Conservation (phyloP, 2,113 vertebrate genomes). For the Marcusenius ussheri region DNA sequence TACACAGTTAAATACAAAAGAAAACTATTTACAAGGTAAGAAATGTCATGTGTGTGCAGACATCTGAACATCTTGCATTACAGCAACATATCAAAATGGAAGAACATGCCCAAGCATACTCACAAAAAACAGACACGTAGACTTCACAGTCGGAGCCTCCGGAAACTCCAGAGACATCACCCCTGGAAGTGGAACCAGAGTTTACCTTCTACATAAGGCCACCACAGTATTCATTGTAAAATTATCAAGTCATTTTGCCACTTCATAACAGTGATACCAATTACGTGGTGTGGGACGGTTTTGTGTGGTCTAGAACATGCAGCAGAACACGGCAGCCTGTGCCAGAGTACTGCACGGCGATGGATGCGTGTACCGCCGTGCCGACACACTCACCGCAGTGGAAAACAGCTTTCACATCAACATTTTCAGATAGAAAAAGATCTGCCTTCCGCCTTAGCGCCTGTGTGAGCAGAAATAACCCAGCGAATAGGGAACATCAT, state of each 20-base stretch:
- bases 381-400: constrained; percentile 81
- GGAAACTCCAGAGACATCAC: constrained; percentile 89
- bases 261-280: background rate
- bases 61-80: background rate
- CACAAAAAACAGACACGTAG: constrained; percentile 88
- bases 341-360: background rate
- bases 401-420: constrained; percentile 87
- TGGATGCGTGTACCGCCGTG: background rate
- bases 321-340: background rate
- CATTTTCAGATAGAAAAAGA: constrained; percentile 75
- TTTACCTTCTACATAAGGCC: background rate
- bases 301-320: background rate
- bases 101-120: constrained; percentile 50
- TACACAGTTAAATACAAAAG: too few relatives aligned
- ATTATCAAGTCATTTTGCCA: background rate
- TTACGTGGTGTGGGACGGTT: background rate
- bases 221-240: background rate
- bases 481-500: constrained; percentile 12
- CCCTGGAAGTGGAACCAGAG: constrained; percentile 53
- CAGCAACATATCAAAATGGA: background rate
- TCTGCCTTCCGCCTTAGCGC: constrained; percentile 87
- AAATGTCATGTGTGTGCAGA: too few relatives aligned
- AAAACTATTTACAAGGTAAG: too few relatives aligned
- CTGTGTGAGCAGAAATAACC: constrained; percentile 62
- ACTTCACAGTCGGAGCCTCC: constrained; percentile 84